A percentile compares a stretch with the other conserved stretches of the same genome.
These are phyloP conservation scores for Pseudococcus jackbeardsleyi DNA, from an alignment of 2,888 invertebrate species.

Conservation along the genomic window DNA sequence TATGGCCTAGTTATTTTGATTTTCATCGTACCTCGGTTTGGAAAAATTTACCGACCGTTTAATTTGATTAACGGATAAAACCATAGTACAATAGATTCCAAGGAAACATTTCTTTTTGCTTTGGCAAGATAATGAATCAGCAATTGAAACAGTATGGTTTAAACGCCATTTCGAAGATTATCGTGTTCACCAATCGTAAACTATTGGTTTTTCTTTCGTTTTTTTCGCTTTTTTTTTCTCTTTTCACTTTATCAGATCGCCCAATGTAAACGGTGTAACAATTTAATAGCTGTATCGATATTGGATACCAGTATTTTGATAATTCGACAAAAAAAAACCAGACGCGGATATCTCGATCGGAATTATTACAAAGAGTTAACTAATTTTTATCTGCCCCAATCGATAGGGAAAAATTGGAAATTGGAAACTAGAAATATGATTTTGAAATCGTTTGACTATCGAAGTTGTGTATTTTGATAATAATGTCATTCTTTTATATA, in stretches of 20 bases:
- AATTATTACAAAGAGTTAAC: not conserved
- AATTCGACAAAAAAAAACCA: not conserved
- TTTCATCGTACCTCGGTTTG: not conserved
- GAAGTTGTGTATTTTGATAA: not conserved
- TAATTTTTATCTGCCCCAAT: not conserved
- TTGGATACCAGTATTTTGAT: not conserved
- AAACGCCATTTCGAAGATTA: not conserved
- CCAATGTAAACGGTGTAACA: not conserved
- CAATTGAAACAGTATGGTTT: slow-evolving; percentile 23
- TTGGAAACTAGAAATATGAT: not conserved
- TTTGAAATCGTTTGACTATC: not conserved
- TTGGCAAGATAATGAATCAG: slow-evolving; percentile 9
- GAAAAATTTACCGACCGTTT: slow-evolving; percentile 37
- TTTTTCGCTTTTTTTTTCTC: not conserved
- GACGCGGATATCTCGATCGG: not conserved
- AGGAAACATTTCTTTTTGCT: not conserved
- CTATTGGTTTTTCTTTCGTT: not conserved
- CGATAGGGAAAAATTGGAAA: not conserved
- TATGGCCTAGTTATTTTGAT: not conserved
- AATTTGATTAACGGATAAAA: slow-evolving; percentile 16
- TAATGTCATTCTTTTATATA: slow-evolving; percentile 10
- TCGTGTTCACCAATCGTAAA: slow-evolving; percentile 1
- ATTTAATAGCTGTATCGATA: not conserved
- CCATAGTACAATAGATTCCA: not conserved
- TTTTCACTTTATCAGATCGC: not conserved